Percentiles rank a stretch among this genome's conserved stretches.
Conservation (phyloP, 2,797 vertebrate genomes). For the Australoheros facetus region DNA sequence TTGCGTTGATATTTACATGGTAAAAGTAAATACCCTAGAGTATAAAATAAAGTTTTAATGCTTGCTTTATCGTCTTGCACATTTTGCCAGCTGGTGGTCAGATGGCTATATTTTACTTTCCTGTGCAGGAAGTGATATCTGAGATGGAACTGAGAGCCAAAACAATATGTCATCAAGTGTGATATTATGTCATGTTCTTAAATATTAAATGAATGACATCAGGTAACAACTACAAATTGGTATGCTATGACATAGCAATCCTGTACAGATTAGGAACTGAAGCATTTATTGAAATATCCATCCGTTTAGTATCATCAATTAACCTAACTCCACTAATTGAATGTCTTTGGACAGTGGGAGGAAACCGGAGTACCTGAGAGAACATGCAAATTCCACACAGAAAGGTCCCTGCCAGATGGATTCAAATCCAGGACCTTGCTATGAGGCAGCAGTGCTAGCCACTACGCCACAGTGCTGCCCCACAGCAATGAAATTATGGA, state of each 20-base stretch:
- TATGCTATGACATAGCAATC: slow-evolving; percentile 2
- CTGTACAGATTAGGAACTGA: background rate
- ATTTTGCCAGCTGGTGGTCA: slow-evolving; percentile 2
- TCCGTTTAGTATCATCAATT: too few relatives aligned
- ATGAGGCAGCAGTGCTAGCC: too few relatives aligned
- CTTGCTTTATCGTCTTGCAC: background rate
- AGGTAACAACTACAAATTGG: background rate
- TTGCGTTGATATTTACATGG: slow-evolving; percentile 8
- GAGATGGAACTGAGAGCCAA: slow-evolving; percentile 11
- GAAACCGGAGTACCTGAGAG: too few relatives aligned
- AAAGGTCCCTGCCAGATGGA: too few relatives aligned
- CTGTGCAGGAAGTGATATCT: slow-evolving; percentile 27
- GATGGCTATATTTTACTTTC: slow-evolving; percentile 35
- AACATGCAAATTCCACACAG: too few relatives aligned
- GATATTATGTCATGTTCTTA: slow-evolving; percentile 23
- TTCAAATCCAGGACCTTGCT: too few relatives aligned
- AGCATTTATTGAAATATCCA: background rate
- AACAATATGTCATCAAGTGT: slow-evolving; percentile 25
- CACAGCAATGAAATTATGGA: background rate
- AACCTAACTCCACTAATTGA: too few relatives aligned
- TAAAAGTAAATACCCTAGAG: slow-evolving; percentile 8
- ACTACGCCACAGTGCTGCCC: too few relatives aligned
- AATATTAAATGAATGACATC: slow-evolving; percentile 20
- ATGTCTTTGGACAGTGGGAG: too few relatives aligned
- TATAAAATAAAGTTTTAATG: slow-evolving; percentile 17